Percentiles rank a stretch among this genome's conserved stretches.
Evolutionary conservation across 2,113 vertebrate species (phyloP).

Genomic region (Bos taurus): DNA sequence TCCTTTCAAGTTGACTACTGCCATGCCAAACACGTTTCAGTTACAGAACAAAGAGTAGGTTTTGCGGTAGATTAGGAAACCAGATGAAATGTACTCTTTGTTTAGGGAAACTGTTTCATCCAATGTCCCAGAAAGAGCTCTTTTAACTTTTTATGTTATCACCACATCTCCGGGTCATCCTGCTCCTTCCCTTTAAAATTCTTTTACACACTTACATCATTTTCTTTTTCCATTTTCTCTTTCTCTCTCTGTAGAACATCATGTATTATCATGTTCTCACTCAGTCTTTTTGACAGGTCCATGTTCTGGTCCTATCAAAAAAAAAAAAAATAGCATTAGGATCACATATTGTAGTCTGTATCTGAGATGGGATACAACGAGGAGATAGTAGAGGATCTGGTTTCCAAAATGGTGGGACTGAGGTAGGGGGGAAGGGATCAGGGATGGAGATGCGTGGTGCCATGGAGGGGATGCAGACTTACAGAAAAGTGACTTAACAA

Average conservation of each 20-base stretch:
- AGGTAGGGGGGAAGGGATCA: neutral
- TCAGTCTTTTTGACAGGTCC: constrained; percentile 20
- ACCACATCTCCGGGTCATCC: neutral
- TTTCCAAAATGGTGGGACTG: neutral
- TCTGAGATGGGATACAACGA: neutral
- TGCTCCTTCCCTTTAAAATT: neutral
- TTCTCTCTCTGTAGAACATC: constrained; percentile 60
- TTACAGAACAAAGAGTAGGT: neutral
- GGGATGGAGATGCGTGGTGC: rapidly evolving
- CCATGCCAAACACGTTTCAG: neutral
- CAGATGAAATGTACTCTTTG: neutral
- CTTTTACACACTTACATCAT: constrained; percentile 62
- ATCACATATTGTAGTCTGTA: neutral
- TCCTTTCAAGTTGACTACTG: neutral
- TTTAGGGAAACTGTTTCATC: neutral
- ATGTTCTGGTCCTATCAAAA: constrained; percentile 59
- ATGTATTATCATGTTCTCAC: constrained; percentile 31
- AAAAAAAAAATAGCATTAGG: neutral
- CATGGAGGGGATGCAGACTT: neutral
- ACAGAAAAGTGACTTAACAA: neutral
- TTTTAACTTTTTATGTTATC: neutral
- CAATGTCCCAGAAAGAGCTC: neutral
- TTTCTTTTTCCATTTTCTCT: constrained; percentile 40
- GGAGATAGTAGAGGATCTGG: neutral
- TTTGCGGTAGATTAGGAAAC: neutral